These are phyloP conservation scores for Adelognathus sp. DNA, from an alignment of 2,888 invertebrate species.

Conservation along the genomic window DNA sequence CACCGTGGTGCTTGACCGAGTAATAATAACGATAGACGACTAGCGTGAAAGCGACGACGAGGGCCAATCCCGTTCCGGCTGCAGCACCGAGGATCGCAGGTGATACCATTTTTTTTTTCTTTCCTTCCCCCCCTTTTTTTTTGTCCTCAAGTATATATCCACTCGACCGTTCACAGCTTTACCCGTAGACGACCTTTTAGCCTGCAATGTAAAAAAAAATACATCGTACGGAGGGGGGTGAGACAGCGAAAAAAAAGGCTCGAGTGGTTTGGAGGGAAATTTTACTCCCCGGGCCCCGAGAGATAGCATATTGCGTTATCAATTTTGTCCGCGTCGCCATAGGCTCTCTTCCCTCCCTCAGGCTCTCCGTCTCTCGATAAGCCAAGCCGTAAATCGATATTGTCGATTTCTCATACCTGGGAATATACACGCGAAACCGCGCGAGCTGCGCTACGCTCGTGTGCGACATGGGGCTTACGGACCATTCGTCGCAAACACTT, in stretches of 20 bases:
- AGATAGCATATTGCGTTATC: background rate
- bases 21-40: constrained; percentile 87
- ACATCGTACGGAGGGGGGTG: background rate
- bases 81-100: constrained; percentile 87
- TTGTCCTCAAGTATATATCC: background rate
- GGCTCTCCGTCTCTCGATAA: background rate
- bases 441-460: background rate
- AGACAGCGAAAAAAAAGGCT: no score
- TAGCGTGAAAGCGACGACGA: constrained; percentile 86
- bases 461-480: background rate
- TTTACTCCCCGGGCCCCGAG: background rate
- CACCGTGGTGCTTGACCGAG: constrained; percentile 83
- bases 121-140: background rate
- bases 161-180: background rate
- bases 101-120: constrained; percentile 82
- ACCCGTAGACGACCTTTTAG: background rate
- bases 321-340: background rate
- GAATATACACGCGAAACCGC: background rate
- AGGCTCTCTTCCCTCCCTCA: background rate
- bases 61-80: constrained; percentile 85
- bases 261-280: background rate
- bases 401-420: background rate
- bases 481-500: background rate
- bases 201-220: background rate
- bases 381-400: background rate